Percentiles rank a stretch among this genome's conserved stretches.
phyloP scores from a whole-genome alignment of 1,140 invertebrate genomes.

The Drosophila quadrilineata region DNA sequence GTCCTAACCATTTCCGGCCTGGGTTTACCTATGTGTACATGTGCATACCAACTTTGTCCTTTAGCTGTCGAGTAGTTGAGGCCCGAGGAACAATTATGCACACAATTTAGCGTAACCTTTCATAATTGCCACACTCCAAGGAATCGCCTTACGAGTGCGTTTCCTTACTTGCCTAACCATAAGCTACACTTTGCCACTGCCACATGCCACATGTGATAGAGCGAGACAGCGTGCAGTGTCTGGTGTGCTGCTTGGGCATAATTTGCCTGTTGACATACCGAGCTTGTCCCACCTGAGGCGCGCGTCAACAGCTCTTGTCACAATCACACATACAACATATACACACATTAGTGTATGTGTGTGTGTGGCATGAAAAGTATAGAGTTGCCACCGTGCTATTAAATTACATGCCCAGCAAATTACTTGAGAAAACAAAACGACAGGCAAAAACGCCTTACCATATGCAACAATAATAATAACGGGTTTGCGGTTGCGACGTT shows the following conservation, averaged over 20 bases:
- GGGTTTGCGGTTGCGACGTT: slow-evolving; percentile 37
- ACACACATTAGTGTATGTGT: neutral
- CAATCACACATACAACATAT: slow-evolving; percentile 4
- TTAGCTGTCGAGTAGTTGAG: neutral
- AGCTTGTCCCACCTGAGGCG: slow-evolving; percentile 24
- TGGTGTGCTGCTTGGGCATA: slow-evolving; percentile 34
- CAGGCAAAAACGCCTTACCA: slow-evolving; percentile 40
- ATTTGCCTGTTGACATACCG: slow-evolving; percentile 47
- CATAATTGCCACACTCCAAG: slow-evolving; percentile 35
- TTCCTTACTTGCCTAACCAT: neutral
- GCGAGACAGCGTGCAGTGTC: slow-evolving; percentile 29
- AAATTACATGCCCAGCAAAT: slow-evolving; percentile 49
- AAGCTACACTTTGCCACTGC: slow-evolving; percentile 23
- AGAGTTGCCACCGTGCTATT: slow-evolving; percentile 31
- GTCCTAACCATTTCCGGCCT: neutral
- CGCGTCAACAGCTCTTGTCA: slow-evolving; percentile 41
- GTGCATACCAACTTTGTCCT: neutral
- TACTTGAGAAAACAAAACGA: slow-evolving; percentile 51
- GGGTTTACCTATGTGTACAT: too few species aligned
- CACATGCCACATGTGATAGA: slow-evolving; percentile 11
- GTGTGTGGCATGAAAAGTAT: slow-evolving; percentile 9
- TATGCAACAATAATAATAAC: slow-evolving; percentile 56
- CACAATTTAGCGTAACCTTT: slow-evolving; percentile 38
- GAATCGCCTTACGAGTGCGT: slow-evolving; percentile 12
- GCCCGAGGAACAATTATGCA: slow-evolving; percentile 29